These are phyloP conservation scores for Nomada flava DNA, from an alignment of 2,888 invertebrate species.

Conservation along the genomic window DNA sequence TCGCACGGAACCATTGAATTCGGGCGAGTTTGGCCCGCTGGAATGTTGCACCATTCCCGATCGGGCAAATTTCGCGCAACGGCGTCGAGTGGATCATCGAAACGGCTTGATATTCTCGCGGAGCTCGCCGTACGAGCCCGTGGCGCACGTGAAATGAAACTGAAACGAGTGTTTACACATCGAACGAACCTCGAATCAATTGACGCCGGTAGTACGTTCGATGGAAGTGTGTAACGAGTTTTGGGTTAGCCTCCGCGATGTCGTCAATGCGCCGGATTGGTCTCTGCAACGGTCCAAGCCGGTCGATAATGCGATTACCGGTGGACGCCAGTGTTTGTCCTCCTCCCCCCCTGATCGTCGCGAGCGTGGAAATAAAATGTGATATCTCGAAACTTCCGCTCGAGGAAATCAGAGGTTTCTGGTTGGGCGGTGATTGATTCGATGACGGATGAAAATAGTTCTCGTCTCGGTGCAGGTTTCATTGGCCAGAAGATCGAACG, in stretches of 20 bases:
- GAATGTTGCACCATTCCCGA: conserved; percentile 13
- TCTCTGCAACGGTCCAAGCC: conserved; percentile 47
- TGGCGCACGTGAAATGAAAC: conserved; percentile 49
- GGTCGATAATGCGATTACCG: conserved; percentile 61
- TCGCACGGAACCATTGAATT: background rate
- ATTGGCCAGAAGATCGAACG: background rate
- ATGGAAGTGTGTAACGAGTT: conserved; percentile 51
- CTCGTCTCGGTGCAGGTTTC: background rate
- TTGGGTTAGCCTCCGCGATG: conserved; percentile 43
- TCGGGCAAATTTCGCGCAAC: conserved; percentile 15
- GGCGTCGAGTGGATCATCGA: conserved; percentile 39
- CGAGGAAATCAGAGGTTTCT: conserved; percentile 20
- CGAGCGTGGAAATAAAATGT: conserved; percentile 42
- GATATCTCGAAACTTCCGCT: conserved; percentile 36
- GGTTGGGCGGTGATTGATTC: conserved; percentile 30
- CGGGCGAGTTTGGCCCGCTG: conserved; percentile 2
- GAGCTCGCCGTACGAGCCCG: background rate
- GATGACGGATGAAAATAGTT: conserved; percentile 9
- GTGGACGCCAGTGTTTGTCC: conserved; percentile 31
- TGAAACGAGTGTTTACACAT: conserved; percentile 53
- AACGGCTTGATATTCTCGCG: conserved; percentile 33
- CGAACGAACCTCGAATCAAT: conserved; percentile 42
- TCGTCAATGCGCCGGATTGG: conserved; percentile 49
- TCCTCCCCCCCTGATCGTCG: background rate
- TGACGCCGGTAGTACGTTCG: conserved; percentile 31